These are phyloP conservation scores for Epinotia demarniana DNA, from an alignment of 2,888 invertebrate species.

Conservation along the genomic window DNA sequence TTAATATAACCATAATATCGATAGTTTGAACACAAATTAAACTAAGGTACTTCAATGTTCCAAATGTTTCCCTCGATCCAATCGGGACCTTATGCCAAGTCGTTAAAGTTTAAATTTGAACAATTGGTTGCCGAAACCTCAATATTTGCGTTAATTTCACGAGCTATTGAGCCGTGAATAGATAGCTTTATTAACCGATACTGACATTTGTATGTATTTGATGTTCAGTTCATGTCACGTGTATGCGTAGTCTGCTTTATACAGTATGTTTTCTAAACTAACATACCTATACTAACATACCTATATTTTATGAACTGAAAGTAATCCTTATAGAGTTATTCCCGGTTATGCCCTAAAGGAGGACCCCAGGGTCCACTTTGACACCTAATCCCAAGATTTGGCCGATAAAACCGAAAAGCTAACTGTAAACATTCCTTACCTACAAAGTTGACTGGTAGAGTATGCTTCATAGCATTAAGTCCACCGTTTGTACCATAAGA, in stretches of 20 bases:
- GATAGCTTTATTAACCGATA: conserved; percentile 14
- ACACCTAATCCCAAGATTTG: no score
- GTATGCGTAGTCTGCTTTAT: not conserved
- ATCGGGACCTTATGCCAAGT: not conserved
- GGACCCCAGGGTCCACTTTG: no score
- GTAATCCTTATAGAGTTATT: no score
- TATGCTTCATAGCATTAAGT: no score
- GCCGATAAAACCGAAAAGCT: no score
- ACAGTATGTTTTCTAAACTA: no score
- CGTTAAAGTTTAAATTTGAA: not conserved
- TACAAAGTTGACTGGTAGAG: no score
- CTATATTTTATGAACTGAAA: no score
- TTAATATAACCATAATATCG: not conserved
- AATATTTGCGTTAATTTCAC: conserved; percentile 22
- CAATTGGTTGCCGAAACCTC: not conserved
- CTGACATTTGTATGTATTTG: conserved; percentile 4
- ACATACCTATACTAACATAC: not conserved
- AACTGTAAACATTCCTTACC: no score
- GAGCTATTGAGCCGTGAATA: conserved; percentile 12
- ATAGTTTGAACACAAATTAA: not conserved
- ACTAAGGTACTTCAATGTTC: not conserved
- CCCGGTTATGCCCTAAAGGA: no score
- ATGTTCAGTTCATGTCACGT: not conserved
- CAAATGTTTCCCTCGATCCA: not conserved
- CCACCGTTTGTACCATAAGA: no score